Conservation (phyloP, 1,140 invertebrate species). For the Caenorhabditis remanei region DNA sequence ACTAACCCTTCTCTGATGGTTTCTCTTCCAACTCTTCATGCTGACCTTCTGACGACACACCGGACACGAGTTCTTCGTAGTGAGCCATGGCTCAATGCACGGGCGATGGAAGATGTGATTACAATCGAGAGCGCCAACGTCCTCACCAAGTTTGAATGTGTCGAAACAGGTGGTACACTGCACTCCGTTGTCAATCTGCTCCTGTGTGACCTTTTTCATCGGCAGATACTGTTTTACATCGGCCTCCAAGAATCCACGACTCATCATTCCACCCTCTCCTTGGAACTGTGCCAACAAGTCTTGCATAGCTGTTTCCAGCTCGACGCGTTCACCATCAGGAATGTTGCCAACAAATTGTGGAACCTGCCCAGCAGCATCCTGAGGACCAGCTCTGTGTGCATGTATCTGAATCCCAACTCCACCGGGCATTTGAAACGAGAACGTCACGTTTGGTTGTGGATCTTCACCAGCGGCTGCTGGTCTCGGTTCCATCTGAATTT, state of each 20-base stretch:
- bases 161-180: conserved; percentile 98
- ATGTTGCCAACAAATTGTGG: neutral
- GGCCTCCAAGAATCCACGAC: conserved; percentile 9
- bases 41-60: conserved; percentile 58
- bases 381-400: neutral
- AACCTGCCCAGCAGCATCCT: neutral
- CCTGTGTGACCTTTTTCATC: conserved; percentile 63
- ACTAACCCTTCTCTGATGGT: neutral
- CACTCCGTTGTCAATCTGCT: conserved; percentile 82
- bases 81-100: conserved; percentile 93
- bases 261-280: neutral
- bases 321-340: neutral
- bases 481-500: neutral
- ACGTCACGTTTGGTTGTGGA: neutral
- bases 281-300: conserved; percentile 44
- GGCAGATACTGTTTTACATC: conserved; percentile 49
- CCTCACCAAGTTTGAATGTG: conserved; percentile 81
- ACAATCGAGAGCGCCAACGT: conserved; percentile 89
- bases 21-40: conserved; percentile 20
- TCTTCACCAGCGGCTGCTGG: neutral
- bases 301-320: neutral
- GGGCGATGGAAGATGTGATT: conserved; percentile 91
- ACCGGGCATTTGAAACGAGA: conserved; percentile 8
- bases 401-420: conserved; percentile 41
- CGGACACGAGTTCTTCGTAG: conserved; percentile 64